Conservation (phyloP, 1,140 invertebrate species). For the Rhagoletis pomonella region DNA sequence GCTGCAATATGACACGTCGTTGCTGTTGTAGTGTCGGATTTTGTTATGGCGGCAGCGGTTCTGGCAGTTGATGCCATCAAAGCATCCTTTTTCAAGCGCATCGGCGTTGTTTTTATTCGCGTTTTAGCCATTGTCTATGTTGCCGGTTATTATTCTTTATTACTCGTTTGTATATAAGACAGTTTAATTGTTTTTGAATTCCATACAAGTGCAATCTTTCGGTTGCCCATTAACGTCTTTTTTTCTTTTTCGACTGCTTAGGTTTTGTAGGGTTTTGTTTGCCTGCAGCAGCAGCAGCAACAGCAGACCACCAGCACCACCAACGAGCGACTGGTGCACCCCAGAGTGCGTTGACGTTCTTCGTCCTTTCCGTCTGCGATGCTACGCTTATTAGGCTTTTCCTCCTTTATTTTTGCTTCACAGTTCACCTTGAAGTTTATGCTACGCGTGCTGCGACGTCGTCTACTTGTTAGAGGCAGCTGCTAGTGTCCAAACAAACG, state of each 20-base stretch:
- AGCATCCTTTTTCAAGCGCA: slow-evolving; percentile 65
- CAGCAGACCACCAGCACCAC: not conserved
- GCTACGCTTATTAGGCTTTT: not conserved
- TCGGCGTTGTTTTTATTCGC: slow-evolving; percentile 70
- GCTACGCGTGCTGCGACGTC: not conserved
- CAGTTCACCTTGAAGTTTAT: slow-evolving; percentile 48
- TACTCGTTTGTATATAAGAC: not conserved
- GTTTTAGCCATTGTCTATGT: slow-evolving; percentile 67
- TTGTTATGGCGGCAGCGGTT: slow-evolving; percentile 30
- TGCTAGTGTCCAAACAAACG: slow-evolving; percentile 1
- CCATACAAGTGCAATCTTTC: not conserved
- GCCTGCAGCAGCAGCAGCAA: not conserved
- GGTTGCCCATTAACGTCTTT: not conserved
- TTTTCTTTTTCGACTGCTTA: slow-evolving; percentile 32
- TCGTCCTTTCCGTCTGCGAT: slow-evolving; percentile 6
- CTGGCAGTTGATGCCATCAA: slow-evolving; percentile 49
- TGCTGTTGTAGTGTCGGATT: not conserved
- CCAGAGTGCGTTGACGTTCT: slow-evolving; percentile 47
- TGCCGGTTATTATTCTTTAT: not conserved
- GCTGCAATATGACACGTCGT: slow-evolving; percentile 14
- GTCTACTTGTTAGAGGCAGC: not conserved
- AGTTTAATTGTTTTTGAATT: slow-evolving; percentile 11
- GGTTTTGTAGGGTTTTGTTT: not conserved
- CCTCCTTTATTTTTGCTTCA: not conserved
- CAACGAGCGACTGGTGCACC: not conserved